Evolutionary conservation across 2,113 vertebrate species (phyloP).

Genomic region (Cinclus cinclus): DNA sequence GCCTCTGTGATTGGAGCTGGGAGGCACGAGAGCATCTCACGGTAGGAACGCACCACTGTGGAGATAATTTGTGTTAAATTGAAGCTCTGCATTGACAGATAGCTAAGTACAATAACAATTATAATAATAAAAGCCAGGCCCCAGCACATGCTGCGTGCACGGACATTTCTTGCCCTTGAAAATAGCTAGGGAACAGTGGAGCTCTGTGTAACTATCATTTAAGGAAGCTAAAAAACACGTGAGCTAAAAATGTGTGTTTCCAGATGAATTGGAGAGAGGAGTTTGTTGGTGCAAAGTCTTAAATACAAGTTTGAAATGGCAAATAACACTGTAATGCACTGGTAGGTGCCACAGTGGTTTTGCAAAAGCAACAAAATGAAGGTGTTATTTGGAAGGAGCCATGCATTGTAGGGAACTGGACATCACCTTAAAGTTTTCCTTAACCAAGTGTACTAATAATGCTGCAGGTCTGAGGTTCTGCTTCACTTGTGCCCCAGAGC

Average conservation of each 20-base stretch:
- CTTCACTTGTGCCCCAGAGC: not conserved
- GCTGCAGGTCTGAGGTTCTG: not conserved
- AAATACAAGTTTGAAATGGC: not conserved
- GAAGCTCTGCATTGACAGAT: conserved; percentile 41
- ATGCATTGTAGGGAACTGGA: not conserved
- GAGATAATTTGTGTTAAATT: conserved; percentile 37
- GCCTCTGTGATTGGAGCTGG: not conserved
- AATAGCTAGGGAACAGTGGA: not conserved
- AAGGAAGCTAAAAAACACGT: not conserved
- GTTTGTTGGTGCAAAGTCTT: not conserved
- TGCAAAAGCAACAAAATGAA: not conserved
- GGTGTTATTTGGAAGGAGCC: not conserved
- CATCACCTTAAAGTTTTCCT: not conserved
- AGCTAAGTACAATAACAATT: conserved; percentile 60
- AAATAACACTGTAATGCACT: not conserved
- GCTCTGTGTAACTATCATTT: not conserved
- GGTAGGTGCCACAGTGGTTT: not conserved
- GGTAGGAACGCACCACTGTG: not conserved
- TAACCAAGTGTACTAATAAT: not conserved
- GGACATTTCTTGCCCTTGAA: conserved; percentile 46
- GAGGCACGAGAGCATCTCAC: not conserved
- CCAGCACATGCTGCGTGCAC: not conserved
- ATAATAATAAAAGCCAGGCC: conserved; percentile 51
- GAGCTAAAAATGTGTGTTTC: not conserved
- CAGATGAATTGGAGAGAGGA: not conserved